These are phyloP conservation scores for Ibycter americanus DNA, from an alignment of 2,797 vertebrate species.

Conservation along the genomic window DNA sequence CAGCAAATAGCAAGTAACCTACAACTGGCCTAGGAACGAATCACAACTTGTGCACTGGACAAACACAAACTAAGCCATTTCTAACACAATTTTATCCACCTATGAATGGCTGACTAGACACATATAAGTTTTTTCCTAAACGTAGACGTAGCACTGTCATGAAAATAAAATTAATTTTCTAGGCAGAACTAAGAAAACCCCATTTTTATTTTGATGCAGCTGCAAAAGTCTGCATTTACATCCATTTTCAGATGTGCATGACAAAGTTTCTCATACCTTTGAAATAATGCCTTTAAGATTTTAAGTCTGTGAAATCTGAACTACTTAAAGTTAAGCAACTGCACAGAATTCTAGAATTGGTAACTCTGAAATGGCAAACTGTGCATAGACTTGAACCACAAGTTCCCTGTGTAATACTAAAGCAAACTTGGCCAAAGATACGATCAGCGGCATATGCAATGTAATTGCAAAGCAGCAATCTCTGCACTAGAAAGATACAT, in stretches of 20 bases:
- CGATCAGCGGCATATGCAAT: background rate
- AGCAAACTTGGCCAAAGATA: background rate
- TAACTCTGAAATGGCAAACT: background rate
- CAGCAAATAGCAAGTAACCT: background rate
- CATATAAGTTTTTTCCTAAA: background rate
- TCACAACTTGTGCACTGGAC: background rate
- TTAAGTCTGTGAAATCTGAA: background rate
- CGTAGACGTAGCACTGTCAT: background rate
- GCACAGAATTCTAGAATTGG: background rate
- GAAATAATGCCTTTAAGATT: background rate
- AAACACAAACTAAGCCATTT: background rate
- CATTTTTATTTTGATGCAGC: background rate
- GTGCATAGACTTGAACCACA: background rate
- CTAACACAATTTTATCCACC: background rate
- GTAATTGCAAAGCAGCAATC: background rate
- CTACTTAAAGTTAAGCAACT: background rate
- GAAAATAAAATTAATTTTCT: background rate
- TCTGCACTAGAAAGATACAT: background rate
- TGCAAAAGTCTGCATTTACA: background rate
- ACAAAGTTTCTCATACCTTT: background rate
- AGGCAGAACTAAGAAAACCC: background rate
- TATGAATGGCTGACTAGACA: background rate
- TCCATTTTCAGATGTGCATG: background rate
- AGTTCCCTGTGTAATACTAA: background rate
- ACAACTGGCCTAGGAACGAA: background rate